These are phyloP conservation scores for Podabrus alpinus DNA, from an alignment of 2,888 invertebrate species.

Conservation along the genomic window DNA sequence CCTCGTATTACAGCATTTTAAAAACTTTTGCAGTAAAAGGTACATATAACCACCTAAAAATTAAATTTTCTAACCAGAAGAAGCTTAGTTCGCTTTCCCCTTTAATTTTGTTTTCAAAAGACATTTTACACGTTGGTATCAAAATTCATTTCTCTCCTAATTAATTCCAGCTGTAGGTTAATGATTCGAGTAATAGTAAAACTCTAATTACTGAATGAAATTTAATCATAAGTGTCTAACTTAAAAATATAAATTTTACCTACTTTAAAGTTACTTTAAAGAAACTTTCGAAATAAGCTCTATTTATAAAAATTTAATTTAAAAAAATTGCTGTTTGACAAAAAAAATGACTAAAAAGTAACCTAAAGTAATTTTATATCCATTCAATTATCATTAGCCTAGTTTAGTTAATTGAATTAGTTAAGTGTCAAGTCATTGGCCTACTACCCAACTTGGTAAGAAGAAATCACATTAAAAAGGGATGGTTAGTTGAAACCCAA, in stretches of 20 bases:
- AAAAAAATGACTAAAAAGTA: neutral
- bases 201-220: neutral
- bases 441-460: slow-evolving; percentile 38
- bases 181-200: neutral
- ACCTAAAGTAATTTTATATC: slow-evolving; percentile 34
- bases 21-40: neutral
- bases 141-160: neutral
- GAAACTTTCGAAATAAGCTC: neutral
- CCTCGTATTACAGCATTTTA: neutral
- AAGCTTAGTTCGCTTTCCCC: neutral
- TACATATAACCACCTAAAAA: too few species aligned
- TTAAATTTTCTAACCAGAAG: neutral
- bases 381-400: slow-evolving; percentile 41
- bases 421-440: slow-evolving; percentile 41
- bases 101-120: neutral
- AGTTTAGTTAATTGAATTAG: slow-evolving; percentile 39
- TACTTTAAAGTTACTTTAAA: neutral
- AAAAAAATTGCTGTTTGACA: neutral
- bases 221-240: neutral
- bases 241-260: neutral
- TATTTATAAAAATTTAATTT: neutral
- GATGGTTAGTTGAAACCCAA: slow-evolving; percentile 9
- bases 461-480: slow-evolving; percentile 31
- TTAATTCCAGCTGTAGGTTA: neutral
- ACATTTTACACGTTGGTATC: neutral